These are phyloP conservation scores for Aethina tumida DNA, from an alignment of 1,140 invertebrate species.

Conservation along the genomic window DNA sequence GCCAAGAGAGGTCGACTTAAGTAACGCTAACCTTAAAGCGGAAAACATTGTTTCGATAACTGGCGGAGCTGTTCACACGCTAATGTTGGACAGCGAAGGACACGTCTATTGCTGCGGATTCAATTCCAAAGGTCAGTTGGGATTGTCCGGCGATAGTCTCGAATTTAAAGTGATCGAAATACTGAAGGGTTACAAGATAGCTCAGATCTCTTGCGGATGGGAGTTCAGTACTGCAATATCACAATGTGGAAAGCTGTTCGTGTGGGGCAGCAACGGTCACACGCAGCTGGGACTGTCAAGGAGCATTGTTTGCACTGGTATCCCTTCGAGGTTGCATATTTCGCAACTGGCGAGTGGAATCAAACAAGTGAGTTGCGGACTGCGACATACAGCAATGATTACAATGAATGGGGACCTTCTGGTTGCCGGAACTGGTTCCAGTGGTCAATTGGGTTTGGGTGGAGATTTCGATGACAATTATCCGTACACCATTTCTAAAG, in stretches of 20 bases:
- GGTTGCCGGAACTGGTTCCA: constrained; percentile 49
- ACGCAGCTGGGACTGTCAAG: constrained; percentile 58
- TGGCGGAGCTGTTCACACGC: constrained; percentile 67
- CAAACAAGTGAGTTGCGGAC: constrained; percentile 44
- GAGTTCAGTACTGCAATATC: constrained; percentile 58
- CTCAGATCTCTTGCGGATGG: constrained; percentile 58
- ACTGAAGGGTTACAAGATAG: constrained; percentile 45
- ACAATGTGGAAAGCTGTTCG: constrained; percentile 50
- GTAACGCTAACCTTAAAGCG: constrained; percentile 34
- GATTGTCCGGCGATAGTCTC: constrained; percentile 42
- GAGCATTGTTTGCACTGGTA: constrained; percentile 38
- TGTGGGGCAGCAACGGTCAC: constrained; percentile 67
- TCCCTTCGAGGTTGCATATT: constrained; percentile 35
- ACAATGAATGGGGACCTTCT: constrained; percentile 51
- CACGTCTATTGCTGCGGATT: constrained; percentile 76
- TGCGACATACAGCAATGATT: constrained; percentile 58
- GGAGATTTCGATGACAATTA: constrained; percentile 40
- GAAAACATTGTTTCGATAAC: constrained; percentile 48
- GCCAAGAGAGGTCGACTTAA: constrained; percentile 43
- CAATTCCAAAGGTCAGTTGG: constrained; percentile 75
- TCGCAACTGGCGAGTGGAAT: constrained; percentile 32
- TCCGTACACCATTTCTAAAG: constrained; percentile 39
- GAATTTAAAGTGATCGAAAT: constrained; percentile 45
- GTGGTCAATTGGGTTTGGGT: constrained; percentile 54
- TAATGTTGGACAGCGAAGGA: constrained; percentile 54